Evolutionary conservation across 2,797 vertebrate species (phyloP), one percentile per base, ranked within the genome.

Genomic region (Fringilla coelebs): DNA sequence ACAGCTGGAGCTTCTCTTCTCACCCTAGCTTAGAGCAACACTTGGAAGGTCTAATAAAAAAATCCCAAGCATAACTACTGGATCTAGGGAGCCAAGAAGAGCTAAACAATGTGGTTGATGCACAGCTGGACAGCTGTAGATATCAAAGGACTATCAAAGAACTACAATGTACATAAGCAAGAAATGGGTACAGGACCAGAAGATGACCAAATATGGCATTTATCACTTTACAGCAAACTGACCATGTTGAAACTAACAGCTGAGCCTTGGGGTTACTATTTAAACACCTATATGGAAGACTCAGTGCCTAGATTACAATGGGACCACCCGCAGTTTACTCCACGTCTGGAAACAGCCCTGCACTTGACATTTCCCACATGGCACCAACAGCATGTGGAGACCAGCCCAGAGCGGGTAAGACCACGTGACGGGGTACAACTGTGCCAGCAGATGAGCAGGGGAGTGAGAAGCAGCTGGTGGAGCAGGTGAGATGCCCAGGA

Each of bases 371-470:
- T 49, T 81, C 40, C 41, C 62, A 36, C 36, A 13, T 10, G 28
- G 58, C 55, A 45, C 36, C 31, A n/a, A 34, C 4, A 54, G 40
- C n/a, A 58, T 6, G 8, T 0, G 3, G 48, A 25, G 11, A 76
- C 48, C 48, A 71, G 28, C 16, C 48, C 26, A 3, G 40, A 18
- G 26, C 1, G 48, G 45, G 5, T 25, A 7, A 29, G 16, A 34
- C 80, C 15, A 45, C 0, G 0, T 9, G 11, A 6, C 1, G 2
- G 11, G 70, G 41, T 36, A 31, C 2, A 7, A 17, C 40, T 7
- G 24, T 0, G 0, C 32, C 26, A 36, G 48, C 25, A 65, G 14
- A 41, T 7, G 3, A 84, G 26, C 40, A 26, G 25, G 6, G 40
- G 9, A 13, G 5, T 10, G 6, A 73, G 32, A 38, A 61, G 24